Evolutionary conservation across 2,113 vertebrate genomes (phyloP).

Genomic region (Alethe castanea): DNA sequence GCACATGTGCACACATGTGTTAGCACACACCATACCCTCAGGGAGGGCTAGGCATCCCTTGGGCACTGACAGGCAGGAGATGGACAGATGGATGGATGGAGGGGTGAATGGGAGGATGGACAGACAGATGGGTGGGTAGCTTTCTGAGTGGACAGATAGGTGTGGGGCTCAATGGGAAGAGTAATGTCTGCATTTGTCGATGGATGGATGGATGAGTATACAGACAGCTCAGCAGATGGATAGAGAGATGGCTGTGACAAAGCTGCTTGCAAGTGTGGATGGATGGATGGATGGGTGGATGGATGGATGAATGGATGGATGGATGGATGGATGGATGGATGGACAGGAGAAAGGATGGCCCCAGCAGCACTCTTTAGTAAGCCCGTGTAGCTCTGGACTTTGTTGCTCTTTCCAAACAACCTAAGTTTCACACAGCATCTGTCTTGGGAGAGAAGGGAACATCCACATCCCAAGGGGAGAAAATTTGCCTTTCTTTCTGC

Average conservation of each 20-base stretch:
- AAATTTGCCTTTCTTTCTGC: not conserved
- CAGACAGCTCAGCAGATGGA: too few species aligned
- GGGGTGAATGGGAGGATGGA: not conserved
- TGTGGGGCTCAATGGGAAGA: not conserved
- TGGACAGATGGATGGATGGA: not conserved
- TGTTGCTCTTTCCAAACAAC: not conserved
- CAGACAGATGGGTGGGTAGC: not conserved
- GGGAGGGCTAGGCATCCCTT: not conserved
- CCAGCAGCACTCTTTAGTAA: not conserved
- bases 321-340: not conserved
- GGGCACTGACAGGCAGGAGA: rapidly evolving
- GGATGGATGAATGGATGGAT: not conserved
- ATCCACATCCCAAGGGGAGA: not conserved
- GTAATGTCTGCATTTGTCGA: not conserved
- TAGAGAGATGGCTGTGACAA: too few species aligned
- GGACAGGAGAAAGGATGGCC: not conserved
- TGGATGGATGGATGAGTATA: not conserved
- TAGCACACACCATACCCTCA: rapidly evolving
- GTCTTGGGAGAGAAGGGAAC: not conserved
- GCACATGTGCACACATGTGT: rapidly evolving
- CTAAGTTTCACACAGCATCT: not conserved
- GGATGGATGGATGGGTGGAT: not conserved
- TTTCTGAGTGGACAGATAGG: not conserved
- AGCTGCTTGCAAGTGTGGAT: not conserved
- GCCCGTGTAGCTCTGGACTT: rapidly evolving